A percentile compares a stretch with the other conserved stretches of the same genome.
phyloP scores from a whole-genome alignment of 2,888 invertebrate genomes.

The Nasonovia ribisnigri region DNA sequence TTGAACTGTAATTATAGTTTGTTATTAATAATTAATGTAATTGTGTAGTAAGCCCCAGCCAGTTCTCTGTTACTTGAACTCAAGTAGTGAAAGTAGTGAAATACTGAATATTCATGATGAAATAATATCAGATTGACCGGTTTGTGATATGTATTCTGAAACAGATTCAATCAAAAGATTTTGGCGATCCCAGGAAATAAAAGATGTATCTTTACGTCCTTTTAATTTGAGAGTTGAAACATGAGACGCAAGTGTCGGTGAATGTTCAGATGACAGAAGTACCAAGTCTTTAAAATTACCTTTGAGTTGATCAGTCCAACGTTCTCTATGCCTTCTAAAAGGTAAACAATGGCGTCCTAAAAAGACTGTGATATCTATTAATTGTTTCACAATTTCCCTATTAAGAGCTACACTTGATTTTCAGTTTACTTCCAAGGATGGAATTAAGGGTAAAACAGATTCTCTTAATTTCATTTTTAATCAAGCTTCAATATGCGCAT shows the following conservation, averaged over 20 bases:
- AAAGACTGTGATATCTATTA: background rate
- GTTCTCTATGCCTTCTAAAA: background rate
- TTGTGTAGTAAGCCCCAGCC: too few relatives aligned
- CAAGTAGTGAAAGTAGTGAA: too few relatives aligned
- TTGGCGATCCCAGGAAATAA: slow-evolving; percentile 36
- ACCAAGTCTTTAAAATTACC: slow-evolving; percentile 16
- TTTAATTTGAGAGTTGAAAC: too few relatives aligned
- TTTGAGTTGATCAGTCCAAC: background rate
- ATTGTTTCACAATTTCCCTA: slow-evolving; percentile 38
- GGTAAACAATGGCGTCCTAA: slow-evolving; percentile 17
- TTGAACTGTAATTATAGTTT: too few relatives aligned
- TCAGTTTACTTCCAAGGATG: background rate
- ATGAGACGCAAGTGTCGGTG: too few relatives aligned
- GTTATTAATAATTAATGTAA: too few relatives aligned
- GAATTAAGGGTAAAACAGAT: slow-evolving; percentile 14
- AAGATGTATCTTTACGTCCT: background rate
- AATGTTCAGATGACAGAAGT: background rate
- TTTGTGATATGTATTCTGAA: slow-evolving; percentile 5
- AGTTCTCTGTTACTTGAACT: too few relatives aligned
- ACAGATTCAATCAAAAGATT: slow-evolving; percentile 32
- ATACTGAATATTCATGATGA: slow-evolving; percentile 8
- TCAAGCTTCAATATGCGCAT: slow-evolving; percentile 15
- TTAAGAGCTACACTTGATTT: slow-evolving; percentile 16
- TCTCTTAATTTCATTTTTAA: background rate
- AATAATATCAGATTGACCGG: background rate